These are phyloP conservation scores for Sebastes itinus DNA, from an alignment of 2,797 vertebrate species.

Conservation along the genomic window DNA sequence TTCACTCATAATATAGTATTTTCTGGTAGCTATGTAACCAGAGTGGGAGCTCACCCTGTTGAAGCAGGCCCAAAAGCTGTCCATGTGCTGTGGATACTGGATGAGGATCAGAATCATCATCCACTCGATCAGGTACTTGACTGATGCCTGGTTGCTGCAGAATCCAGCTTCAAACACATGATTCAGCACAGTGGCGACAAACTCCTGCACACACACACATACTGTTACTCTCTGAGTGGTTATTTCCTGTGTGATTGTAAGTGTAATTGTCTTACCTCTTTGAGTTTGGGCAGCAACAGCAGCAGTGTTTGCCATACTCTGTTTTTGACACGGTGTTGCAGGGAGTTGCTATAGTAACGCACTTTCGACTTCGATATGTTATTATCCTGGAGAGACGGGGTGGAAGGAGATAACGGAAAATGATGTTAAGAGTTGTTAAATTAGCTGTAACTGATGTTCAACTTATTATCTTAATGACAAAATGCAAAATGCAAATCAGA, in stretches of 20 bases:
- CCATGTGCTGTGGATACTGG: constrained; percentile 85
- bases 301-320: constrained; percentile 92
- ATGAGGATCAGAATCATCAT: constrained; percentile 88
- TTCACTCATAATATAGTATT: background rate
- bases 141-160: constrained; percentile 92
- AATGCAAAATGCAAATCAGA: background rate
- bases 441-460: background rate
- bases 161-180: constrained; percentile 89
- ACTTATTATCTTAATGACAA: background rate
- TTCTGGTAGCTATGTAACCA: background rate
- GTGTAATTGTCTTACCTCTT: constrained; percentile 79
- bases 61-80: constrained; percentile 91
- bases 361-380: constrained; percentile 86
- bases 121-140: constrained; percentile 97
- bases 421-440: background rate
- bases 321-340: constrained; percentile 93
- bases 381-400: constrained; percentile 82
- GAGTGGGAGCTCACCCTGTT: constrained; percentile 69
- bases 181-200: constrained; percentile 82
- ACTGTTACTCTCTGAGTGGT: background rate
- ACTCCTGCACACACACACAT: constrained; percentile 77
- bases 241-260: background rate
- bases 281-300: constrained; percentile 89
- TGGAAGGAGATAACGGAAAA: background rate
- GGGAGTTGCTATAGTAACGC: constrained; percentile 92